phyloP scores from a whole-genome alignment of 2,888 invertebrate species.

The Chrysina gloriosa region DNA sequence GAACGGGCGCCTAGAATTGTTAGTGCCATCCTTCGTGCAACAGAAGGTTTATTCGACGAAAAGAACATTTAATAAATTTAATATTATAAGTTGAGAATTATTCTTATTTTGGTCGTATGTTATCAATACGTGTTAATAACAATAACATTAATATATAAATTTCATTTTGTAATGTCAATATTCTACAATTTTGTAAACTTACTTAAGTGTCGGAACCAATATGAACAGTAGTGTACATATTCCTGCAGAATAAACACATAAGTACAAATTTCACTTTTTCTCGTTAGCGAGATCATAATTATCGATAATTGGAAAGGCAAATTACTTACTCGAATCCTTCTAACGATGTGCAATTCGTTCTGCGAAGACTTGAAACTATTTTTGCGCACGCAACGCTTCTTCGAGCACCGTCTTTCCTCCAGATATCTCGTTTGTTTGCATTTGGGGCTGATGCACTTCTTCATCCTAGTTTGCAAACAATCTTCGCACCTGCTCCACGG shows the following conservation, averaged over 20 bases:
- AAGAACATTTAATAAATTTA: too few species aligned
- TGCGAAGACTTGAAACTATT: conserved; percentile 57
- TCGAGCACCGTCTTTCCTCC: conserved; percentile 63
- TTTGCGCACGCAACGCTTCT: conserved; percentile 63
- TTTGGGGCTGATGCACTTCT: conserved; percentile 69
- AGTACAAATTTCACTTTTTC: not conserved
- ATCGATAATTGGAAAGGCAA: not conserved
- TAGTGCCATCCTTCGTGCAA: too few species aligned
- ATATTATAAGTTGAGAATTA: too few species aligned
- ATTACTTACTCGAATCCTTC: conserved; percentile 43
- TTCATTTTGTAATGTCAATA: too few species aligned
- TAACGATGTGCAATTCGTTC: conserved; percentile 56
- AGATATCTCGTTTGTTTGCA: conserved; percentile 58
- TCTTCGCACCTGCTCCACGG: conserved; percentile 60
- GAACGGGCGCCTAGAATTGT: too few species aligned
- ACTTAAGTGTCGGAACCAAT: too few species aligned
- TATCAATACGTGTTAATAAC: too few species aligned
- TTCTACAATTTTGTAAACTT: too few species aligned
- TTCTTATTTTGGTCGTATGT: too few species aligned
- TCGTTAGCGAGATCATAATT: not conserved
- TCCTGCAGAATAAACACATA: not conserved
- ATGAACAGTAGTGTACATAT: too few species aligned
- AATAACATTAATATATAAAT: too few species aligned
- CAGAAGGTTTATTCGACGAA: too few species aligned
- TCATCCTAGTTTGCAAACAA: conserved; percentile 80